phyloP scores from a whole-genome alignment of 2,888 invertebrate genomes.

The Candidula unifasciata region DNA sequence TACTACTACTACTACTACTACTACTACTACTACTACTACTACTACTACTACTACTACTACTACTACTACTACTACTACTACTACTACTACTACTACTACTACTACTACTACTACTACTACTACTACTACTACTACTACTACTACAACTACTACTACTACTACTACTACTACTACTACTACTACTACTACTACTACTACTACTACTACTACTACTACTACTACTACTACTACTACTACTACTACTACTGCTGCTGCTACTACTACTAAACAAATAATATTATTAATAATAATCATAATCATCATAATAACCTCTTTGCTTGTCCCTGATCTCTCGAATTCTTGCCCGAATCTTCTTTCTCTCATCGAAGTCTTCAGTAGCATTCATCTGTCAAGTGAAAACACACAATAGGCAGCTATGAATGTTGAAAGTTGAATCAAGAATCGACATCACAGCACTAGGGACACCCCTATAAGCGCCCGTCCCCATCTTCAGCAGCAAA shows the following conservation, averaged over 20 bases:
- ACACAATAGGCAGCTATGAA: neutral
- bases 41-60: constrained; percentile 8
- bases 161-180: constrained; percentile 1
- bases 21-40: constrained; percentile 1
- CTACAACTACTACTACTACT: neutral
- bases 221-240: constrained; percentile 1
- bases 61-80: constrained; percentile 8
- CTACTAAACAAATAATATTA: too few relatives aligned
- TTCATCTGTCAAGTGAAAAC: constrained; percentile 83
- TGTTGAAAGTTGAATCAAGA: too few relatives aligned
- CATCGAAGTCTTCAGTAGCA: constrained; percentile 91
- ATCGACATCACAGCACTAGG: too few relatives aligned
- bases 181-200: constrained; percentile 5
- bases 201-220: constrained; percentile 8
- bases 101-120: neutral
- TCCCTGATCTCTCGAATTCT: constrained; percentile 90
- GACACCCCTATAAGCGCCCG: too few relatives aligned
- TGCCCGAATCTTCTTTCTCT: constrained; percentile 88
- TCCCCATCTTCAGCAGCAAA: too few relatives aligned
- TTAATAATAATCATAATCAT: too few relatives aligned
- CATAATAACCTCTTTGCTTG: constrained; percentile 85
- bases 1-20: constrained; percentile 8
- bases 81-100: neutral
- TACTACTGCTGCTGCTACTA: too few relatives aligned
- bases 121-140: constrained; percentile 5